These are phyloP conservation scores for Willowsia nigromaculata DNA, from an alignment of 2,888 invertebrate genomes.

Conservation along the genomic window DNA sequence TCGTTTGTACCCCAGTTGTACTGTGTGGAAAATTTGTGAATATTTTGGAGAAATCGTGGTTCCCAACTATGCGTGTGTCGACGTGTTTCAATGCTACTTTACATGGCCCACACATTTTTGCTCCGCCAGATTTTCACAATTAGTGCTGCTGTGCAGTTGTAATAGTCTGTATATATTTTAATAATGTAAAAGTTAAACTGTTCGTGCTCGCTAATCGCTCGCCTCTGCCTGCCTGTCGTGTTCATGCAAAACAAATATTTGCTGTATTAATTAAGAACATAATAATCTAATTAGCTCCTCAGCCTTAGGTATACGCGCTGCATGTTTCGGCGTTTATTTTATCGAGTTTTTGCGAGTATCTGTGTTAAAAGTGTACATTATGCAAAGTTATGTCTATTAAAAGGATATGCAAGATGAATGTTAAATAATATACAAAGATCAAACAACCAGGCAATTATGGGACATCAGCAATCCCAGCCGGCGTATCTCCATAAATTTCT, in stretches of 20 bases:
- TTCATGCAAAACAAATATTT: constrained; percentile 61
- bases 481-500: neutral
- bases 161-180: neutral
- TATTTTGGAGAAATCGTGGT: neutral
- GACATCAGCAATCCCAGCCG: neutral
- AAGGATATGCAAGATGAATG: neutral
- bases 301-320: neutral
- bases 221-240: constrained; percentile 41
- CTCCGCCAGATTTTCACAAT: neutral
- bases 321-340: neutral
- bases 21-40: neutral
- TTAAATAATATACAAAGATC: neutral
- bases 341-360: neutral
- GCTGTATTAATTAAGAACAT: constrained; percentile 45
- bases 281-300: constrained; percentile 55
- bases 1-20: neutral
- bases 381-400: neutral
- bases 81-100: neutral
- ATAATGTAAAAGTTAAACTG: neutral
- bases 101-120: neutral
- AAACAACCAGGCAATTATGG: neutral
- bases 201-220: constrained; percentile 18
- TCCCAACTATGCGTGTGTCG: neutral
- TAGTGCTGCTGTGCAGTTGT: constrained; percentile 49
- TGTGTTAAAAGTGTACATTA: neutral